Percentiles rank a stretch among this genome's conserved stretches.
These are phyloP conservation scores for Crypturellus undulatus DNA, from an alignment of 2,113 vertebrate species.

Conservation along the genomic window DNA sequence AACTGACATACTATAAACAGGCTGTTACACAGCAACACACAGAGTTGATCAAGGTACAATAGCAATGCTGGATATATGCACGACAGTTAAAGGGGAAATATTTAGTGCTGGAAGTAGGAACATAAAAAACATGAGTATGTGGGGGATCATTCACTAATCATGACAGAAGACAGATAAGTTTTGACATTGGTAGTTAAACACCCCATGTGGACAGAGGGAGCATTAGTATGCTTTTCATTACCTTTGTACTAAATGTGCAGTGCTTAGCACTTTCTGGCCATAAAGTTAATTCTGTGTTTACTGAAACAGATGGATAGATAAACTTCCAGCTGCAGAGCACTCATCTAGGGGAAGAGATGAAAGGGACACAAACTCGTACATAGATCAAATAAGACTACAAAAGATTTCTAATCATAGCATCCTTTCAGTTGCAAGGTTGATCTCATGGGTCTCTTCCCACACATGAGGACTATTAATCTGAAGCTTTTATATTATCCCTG, in stretches of 20 bases:
- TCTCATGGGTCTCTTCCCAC: neutral
- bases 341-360: neutral
- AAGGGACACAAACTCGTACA: neutral
- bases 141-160: neutral
- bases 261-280: neutral
- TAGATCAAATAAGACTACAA: neutral
- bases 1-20: neutral
- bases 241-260: neutral
- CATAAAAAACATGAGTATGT: neutral
- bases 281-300: constrained; percentile 62
- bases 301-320: constrained; percentile 45
- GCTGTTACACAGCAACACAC: neutral
- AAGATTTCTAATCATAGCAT: neutral
- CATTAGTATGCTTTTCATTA: neutral
- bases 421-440: neutral
- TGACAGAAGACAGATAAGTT: neutral
- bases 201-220: neutral
- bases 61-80: neutral
- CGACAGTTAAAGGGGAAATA: neutral
- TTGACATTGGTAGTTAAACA: neutral
- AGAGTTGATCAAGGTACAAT: neutral
- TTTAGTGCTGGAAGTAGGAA: neutral
- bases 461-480: neutral
- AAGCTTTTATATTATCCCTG: neutral
- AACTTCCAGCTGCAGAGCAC: constrained; percentile 22